phyloP scores from a whole-genome alignment of 2,797 vertebrate genomes.

The Chlorospingus semifuscus region DNA sequence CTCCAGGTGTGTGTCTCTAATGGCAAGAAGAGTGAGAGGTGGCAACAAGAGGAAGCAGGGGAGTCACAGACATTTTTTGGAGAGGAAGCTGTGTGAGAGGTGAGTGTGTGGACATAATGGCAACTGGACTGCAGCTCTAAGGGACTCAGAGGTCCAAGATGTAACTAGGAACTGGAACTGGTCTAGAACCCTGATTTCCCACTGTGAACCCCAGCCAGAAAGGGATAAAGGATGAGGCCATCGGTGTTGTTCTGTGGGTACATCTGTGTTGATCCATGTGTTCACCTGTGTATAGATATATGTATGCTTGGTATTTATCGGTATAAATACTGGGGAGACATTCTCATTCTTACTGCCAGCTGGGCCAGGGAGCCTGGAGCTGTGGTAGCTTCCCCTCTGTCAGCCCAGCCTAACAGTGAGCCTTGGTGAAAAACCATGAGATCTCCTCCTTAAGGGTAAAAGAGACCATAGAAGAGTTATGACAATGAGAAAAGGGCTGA shows the following conservation, averaged over 20 bases:
- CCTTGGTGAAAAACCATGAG: background rate
- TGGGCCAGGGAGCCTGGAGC: background rate
- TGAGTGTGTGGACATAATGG: rapidly evolving
- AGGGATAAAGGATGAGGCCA: background rate
- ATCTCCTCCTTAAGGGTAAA: background rate
- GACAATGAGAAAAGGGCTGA: background rate
- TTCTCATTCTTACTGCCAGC: background rate
- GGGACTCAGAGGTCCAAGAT: background rate
- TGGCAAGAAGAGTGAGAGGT: background rate
- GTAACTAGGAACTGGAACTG: no score
- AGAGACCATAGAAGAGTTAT: background rate
- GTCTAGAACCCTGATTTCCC: background rate
- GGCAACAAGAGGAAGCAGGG: background rate
- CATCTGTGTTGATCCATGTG: background rate
- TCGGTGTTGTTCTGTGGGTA: background rate
- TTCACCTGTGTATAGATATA: background rate
- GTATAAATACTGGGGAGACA: background rate
- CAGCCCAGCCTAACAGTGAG: background rate
- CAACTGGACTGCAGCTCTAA: background rate
- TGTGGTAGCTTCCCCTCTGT: background rate
- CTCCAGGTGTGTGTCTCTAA: background rate
- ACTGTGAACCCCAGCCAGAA: background rate
- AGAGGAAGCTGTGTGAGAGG: background rate
- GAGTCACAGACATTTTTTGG: background rate
- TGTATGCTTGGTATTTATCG: background rate